These are phyloP conservation scores for Physella acuta DNA, from an alignment of 1,140 invertebrate species.

Conservation along the genomic window DNA sequence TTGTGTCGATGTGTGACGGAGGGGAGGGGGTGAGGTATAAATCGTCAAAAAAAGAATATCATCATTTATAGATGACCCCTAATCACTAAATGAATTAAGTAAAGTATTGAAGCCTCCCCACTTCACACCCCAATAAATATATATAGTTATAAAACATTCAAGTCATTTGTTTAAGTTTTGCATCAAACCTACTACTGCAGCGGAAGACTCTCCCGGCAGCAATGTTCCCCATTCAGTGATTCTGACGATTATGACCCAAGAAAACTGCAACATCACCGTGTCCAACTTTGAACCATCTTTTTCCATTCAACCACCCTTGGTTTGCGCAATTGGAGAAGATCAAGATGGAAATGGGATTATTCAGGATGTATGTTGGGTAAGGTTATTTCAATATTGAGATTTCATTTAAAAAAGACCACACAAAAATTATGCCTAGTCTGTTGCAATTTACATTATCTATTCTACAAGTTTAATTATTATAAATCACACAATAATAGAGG, in stretches of 20 bases:
- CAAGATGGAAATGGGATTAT: not conserved
- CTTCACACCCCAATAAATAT: not conserved
- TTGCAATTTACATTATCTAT: no score
- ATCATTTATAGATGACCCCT: no score
- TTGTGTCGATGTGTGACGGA: no score
- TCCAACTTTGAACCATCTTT: not conserved
- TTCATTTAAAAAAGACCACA: not conserved
- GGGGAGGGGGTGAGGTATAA: not conserved
- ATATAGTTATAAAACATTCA: not conserved
- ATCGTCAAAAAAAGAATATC: not conserved
- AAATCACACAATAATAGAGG: no score
- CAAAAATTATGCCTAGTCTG: not conserved
- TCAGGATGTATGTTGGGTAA: constrained; percentile 4
- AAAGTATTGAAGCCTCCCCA: no score
- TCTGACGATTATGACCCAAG: not conserved
- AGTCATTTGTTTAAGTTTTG: not conserved
- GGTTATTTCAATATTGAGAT: not conserved
- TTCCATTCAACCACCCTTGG: not conserved
- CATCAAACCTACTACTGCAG: not conserved
- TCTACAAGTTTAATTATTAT: no score
- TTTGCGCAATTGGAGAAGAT: not conserved
- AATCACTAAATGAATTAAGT: no score
- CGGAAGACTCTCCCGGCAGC: not conserved
- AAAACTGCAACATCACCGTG: not conserved
- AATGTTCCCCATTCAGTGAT: not conserved